Conservation (phyloP, 2,797 vertebrate genomes). For the Agapornis canus region DNA sequence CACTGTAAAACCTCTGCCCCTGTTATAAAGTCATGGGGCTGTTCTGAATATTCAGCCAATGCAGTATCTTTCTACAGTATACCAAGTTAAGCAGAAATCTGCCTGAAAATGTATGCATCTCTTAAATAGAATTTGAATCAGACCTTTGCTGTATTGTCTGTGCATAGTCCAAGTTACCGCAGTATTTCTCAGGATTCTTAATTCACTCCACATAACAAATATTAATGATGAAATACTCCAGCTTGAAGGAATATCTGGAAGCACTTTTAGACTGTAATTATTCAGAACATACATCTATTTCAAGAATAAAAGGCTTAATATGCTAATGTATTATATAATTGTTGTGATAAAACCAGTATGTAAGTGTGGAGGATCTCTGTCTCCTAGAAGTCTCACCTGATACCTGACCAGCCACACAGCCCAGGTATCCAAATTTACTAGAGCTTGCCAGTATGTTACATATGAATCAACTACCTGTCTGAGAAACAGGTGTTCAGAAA, state of each 20-base stretch:
- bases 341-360: neutral
- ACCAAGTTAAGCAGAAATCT: neutral
- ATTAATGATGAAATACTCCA: neutral
- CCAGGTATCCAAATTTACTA: neutral
- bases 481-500: neutral
- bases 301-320: neutral
- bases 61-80: neutral
- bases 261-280: neutral
- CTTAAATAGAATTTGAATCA: neutral
- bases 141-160: neutral
- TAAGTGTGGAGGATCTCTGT: neutral
- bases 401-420: neutral
- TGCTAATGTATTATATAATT: neutral
- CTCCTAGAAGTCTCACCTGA: neutral
- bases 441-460: fast-evolving
- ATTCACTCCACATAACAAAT: neutral
- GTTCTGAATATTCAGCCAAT: neutral
- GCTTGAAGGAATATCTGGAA: neutral
- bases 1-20: neutral
- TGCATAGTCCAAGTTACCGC: neutral
- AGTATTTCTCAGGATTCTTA: neutral
- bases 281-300: fast-evolving
- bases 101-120: neutral
- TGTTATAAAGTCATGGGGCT: neutral
- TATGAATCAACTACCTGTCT: neutral